A percentile compares a stretch with the other conserved stretches of the same genome.
Evolutionary conservation across 2,113 vertebrate genomes (phyloP).

Genomic region (Myiagra hebetior): DNA sequence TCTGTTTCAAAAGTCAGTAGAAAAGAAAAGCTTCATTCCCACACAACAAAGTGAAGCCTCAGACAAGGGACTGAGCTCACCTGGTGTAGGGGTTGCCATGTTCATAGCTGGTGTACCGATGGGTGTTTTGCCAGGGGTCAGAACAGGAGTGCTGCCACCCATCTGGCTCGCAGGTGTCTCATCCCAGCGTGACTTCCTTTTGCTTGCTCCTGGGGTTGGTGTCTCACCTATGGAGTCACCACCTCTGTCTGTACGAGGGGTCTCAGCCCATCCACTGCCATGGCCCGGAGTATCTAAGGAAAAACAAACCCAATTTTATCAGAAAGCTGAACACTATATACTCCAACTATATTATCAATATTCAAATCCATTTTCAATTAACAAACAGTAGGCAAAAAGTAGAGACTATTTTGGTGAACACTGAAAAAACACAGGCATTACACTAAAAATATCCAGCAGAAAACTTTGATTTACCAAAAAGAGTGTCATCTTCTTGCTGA

Average conservation of each 20-base stretch:
- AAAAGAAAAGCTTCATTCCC: neutral
- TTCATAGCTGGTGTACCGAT: slow-evolving; percentile 98
- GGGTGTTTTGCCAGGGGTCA: slow-evolving; percentile 96
- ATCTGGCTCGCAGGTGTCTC: slow-evolving; percentile 97
- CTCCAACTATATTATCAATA: neutral
- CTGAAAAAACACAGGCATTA: neutral
- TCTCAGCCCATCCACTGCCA: slow-evolving; percentile 97
- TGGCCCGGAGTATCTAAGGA: slow-evolving; percentile 91
- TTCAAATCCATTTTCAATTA: neutral
- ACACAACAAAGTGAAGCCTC: neutral
- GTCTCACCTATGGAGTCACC: slow-evolving; percentile 97
- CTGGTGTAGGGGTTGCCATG: slow-evolving; percentile 96
- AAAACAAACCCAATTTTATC: neutral
- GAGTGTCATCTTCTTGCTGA: neutral
- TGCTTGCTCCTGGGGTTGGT: slow-evolving; percentile 94
- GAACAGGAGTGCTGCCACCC: slow-evolving; percentile 93
- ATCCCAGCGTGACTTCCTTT: slow-evolving; percentile 97
- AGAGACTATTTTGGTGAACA: neutral
- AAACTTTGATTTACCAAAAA: neutral
- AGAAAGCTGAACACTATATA: neutral
- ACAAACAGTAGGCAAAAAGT: neutral
- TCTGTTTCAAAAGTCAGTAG: neutral
- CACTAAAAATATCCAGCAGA: neutral
- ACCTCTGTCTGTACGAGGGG: slow-evolving; percentile 92
- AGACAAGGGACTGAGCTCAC: slow-evolving; percentile 55